These are phyloP conservation scores for Copidosoma floridanum DNA, from an alignment of 1,140 invertebrate genomes.

Conservation along the genomic window DNA sequence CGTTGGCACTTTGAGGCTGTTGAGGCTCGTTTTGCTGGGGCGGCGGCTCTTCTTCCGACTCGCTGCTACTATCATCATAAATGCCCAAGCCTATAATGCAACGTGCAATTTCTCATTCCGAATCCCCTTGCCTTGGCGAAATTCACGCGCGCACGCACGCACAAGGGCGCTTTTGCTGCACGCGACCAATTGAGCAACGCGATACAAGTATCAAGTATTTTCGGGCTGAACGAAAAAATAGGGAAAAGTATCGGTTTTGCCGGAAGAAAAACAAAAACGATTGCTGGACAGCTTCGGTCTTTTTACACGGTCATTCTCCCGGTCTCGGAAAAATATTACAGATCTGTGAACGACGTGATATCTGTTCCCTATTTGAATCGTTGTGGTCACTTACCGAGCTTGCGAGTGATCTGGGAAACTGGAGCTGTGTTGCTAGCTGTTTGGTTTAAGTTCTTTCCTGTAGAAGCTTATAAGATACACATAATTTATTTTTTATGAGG, in stretches of 20 bases:
- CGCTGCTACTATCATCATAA: slow-evolving; percentile 58
- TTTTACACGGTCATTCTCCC: no score
- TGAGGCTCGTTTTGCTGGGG: slow-evolving; percentile 44
- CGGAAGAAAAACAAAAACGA: no score
- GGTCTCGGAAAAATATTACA: no score
- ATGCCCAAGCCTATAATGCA: slow-evolving; percentile 58
- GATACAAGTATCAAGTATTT: no score
- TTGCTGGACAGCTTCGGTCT: no score
- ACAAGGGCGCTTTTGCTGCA: no score
- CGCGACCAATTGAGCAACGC: no score
- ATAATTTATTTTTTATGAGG: slow-evolving; percentile 21
- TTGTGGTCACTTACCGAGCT: slow-evolving; percentile 60
- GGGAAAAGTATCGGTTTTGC: no score
- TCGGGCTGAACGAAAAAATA: no score
- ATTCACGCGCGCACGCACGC: no score
- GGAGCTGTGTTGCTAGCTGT: slow-evolving; percentile 66
- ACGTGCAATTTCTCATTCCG: no score
- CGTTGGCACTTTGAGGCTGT: slow-evolving; percentile 14
- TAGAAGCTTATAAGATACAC: slow-evolving; percentile 53
- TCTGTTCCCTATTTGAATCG: background rate
- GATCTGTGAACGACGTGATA: background rate
- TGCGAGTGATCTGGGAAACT: slow-evolving; percentile 67
- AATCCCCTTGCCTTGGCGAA: no score
- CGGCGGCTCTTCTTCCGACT: slow-evolving; percentile 54
- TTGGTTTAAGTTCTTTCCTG: slow-evolving; percentile 65